Evolutionary conservation across 1,140 invertebrate species (phyloP), one percentile per base, ranked within the genome.

Genomic region (Drosophila parvula): DNA sequence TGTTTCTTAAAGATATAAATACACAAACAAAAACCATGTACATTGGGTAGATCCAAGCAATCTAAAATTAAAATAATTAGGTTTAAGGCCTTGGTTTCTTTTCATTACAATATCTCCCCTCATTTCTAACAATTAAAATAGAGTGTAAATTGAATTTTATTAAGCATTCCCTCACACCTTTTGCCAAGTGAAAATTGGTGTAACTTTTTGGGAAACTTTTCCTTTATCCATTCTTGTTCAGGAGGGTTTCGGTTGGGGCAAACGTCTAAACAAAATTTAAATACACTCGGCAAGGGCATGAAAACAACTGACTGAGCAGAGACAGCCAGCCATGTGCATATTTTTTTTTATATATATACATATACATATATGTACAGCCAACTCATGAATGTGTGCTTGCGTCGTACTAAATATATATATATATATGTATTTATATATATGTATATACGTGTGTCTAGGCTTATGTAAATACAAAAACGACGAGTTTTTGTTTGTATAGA

Each of bases 391-490:
- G 68, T 71, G 38, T 75, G 67, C 44, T 45, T 69, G 55, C 57
- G 43, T 18, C 34, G 28, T 27, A 14, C 50, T 12, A 36, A 12
- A 36, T 32, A 51, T 34, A 8, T 27, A 28, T 14, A 58, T 43
- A 28, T 43, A 28, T 41, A 55, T 27, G 5, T 22, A 22, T 22
- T 34, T 14, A 5, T 22, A 60, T 36, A 28, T 56, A 27, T 38
- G 47, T 28, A 57, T 38, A 18, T 60, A 51, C 55, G 44, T 59
- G 41, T 65, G 57, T 79, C 48, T 76, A 48, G 60, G 76, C 82
- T 79, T 85, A 85, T 86, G 82, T 85, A 85, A 85, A 85, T 85
- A 85, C 47, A 78, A 48, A 74, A 67, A 58, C 63, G 69, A 64
- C 75, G 77, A 85, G 62, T 71, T 71, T 77, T 88, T 88, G 82